Base-by-base conservation (phyloP, 2,797 vertebrate genomes). In the Pseudochromis fuscus region DNA sequence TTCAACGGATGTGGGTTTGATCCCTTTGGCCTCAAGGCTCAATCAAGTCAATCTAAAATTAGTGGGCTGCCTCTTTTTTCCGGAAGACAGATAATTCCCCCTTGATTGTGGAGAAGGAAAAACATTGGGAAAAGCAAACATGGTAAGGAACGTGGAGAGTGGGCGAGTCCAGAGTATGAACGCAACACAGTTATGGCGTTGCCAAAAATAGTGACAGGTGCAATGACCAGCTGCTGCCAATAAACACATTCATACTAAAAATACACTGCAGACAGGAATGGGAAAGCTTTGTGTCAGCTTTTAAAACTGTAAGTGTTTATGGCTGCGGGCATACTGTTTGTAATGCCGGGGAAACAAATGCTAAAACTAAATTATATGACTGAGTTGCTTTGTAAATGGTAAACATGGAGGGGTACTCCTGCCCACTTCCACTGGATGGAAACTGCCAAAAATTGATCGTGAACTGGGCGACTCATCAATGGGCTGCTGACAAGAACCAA, bases 31-130 rank as follows among this genome's bases (percentile, higher is more conserved):
- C 90, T 88, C 84, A 64, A 65, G 89, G 86, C 89, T 92, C 91
- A 93, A 93, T 93, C 91, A 93, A 91, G 89, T 91, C 90, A 75
- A 82, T 91, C 93, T 93, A 91, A 94, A 94, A 94, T 94, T 92
- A 93, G 94, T 88, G 85, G 87, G 85, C 88, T 86, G 86, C 82
- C 78, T 83, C 83, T 83, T 77, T 87, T 77, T 82, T 88, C 90
- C 83, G 87, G 91, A 94, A 94, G 90, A 88, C 81, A 84, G 90
- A 93, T 91, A 90, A 93, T 94, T 92, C 88, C 82, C 84, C 49
- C 87, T 85, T 91, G 92, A 94, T 92, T 94, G 91, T 89, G 88
- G 84, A 89, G 87, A 82, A 77, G 82, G 72, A 82, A 85, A 77
- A 89, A 85, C 80, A 86, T 72, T 69, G 85, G 71, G 66, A 67